Conservation (phyloP, 2,797 vertebrate genomes). For the Oophaga sylvatica region DNA sequence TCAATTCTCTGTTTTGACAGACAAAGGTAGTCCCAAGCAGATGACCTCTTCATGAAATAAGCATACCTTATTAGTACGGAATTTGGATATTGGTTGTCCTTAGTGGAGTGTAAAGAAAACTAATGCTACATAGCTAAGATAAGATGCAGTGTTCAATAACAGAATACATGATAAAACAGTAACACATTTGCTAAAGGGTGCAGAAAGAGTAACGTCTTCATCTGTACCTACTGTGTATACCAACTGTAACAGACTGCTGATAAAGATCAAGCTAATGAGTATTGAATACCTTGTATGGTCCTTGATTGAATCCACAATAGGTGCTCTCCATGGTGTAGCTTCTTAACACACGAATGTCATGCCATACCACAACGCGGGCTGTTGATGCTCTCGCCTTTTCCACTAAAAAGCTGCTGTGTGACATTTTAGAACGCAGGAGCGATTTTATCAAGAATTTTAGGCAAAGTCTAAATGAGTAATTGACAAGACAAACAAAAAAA, state of each 20-base stretch:
- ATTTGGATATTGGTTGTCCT: too few relatives aligned
- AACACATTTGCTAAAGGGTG: neutral
- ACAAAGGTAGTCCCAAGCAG: too few relatives aligned
- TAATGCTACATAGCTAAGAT: too few relatives aligned
- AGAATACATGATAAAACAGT: neutral
- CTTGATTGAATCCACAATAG: conserved; percentile 90
- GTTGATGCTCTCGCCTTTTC: conserved; percentile 90
- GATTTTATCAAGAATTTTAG: conserved; percentile 89
- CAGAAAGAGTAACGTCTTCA: neutral
- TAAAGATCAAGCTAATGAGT: neutral
- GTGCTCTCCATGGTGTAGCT: conserved; percentile 97
- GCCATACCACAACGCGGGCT: conserved; percentile 90
- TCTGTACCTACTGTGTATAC: neutral
- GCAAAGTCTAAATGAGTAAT: conserved; percentile 77
- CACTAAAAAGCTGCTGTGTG: conserved; percentile 90
- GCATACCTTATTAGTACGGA: too few relatives aligned
- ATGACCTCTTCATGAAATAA: too few relatives aligned
- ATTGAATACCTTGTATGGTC: conserved; percentile 82
- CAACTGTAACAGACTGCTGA: neutral
- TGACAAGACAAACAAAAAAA: neutral
- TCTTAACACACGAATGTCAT: conserved; percentile 86
- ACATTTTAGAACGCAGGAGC: conserved; percentile 90
- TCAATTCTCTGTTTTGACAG: too few relatives aligned
- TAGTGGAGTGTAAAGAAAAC: too few relatives aligned
- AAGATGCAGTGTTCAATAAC: neutral